Percentiles rank a stretch among this genome's conserved stretches.
Evolutionary conservation across 2,797 vertebrate species (phyloP).

Genomic region (Pangasius djambal): DNA sequence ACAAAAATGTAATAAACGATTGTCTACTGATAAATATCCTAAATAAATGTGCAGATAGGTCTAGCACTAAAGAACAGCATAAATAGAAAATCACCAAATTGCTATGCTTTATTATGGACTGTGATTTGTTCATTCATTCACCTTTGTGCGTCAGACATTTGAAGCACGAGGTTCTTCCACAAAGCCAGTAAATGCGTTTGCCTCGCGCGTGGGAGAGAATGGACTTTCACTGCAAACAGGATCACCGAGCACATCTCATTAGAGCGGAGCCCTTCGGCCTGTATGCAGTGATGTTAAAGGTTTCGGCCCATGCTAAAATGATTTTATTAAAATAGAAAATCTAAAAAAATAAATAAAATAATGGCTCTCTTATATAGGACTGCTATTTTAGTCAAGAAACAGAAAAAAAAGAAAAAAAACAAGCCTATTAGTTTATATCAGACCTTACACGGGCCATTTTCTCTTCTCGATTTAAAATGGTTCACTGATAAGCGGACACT

Average conservation of each 20-base stretch:
- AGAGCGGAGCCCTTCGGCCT: background rate
- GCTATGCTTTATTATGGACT: background rate
- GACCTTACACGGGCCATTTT: background rate
- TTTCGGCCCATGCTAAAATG: background rate
- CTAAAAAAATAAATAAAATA: too few species aligned
- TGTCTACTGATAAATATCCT: background rate
- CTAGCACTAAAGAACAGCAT: background rate
- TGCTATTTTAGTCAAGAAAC: background rate
- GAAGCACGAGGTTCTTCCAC: background rate
- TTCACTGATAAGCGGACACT: background rate
- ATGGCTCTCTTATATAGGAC: background rate
- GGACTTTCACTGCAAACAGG: too few species aligned
- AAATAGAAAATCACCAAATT: background rate
- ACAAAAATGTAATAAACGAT: background rate
- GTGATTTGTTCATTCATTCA: background rate
- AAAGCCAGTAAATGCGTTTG: too few species aligned
- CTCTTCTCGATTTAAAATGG: background rate
- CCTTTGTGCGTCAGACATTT: background rate
- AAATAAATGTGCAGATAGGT: background rate
- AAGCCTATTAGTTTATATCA: background rate
- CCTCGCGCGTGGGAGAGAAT: too few species aligned
- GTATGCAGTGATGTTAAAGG: background rate
- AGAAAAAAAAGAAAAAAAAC: background rate
- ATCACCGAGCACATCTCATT: background rate
- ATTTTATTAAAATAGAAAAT: too few species aligned